Conservation (phyloP, 2,113 vertebrate genomes). For the Pelusios castaneus region DNA sequence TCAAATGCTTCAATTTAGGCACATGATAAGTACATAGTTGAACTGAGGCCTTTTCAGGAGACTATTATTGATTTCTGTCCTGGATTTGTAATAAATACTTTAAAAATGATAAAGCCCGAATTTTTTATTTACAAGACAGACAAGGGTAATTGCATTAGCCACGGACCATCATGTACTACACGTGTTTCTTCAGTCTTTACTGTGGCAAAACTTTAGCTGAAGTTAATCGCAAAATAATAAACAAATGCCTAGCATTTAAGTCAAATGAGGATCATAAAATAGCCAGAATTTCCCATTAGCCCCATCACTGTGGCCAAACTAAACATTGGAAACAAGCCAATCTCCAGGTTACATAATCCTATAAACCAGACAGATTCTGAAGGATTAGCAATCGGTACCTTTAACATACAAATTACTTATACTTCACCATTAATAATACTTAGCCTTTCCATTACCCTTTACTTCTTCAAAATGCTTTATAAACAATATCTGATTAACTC, state of each 20-base stretch:
- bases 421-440: background rate
- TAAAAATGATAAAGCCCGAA: background rate
- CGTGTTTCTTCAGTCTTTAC: background rate
- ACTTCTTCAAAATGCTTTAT: background rate
- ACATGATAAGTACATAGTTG: background rate
- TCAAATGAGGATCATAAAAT: background rate
- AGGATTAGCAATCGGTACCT: background rate
- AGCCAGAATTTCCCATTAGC: background rate
- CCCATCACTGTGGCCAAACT: background rate
- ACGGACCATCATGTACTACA: too few species aligned
- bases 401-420: background rate
- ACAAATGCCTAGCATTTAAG: background rate
- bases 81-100: background rate
- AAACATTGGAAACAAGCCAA: background rate
- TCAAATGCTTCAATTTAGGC: background rate
- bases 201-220: background rate
- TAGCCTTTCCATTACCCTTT: background rate
- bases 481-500: background rate
- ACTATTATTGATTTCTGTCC: background rate
- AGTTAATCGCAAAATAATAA: background rate
- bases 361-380: background rate
- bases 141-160: background rate
- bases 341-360: rapidly evolving
- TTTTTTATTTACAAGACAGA: background rate
- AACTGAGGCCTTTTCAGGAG: background rate